phyloP scores from a whole-genome alignment of 2,888 invertebrate species.

The Agrotis ipsilon region DNA sequence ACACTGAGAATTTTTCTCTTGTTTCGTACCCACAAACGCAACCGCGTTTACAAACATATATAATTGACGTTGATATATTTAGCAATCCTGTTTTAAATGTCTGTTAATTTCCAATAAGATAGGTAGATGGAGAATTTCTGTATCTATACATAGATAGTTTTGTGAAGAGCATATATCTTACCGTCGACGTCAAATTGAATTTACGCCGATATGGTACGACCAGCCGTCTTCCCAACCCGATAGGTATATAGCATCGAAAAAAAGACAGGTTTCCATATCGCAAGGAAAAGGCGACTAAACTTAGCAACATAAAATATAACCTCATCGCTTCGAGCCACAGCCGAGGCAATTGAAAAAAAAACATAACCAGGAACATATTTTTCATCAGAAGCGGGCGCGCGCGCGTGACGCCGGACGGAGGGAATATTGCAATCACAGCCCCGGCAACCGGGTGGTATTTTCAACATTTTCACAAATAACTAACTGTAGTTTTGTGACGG shows the following conservation, averaged over 20 bases:
- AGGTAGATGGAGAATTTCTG: background rate
- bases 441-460: conserved; percentile 64
- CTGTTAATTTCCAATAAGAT: background rate
- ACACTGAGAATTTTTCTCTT: no score
- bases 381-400: conserved; percentile 75
- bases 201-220: conserved; percentile 20
- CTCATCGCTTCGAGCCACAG: conserved; percentile 65
- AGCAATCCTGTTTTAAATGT: background rate
- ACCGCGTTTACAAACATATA: no score
- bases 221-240: conserved; percentile 3
- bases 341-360: conserved; percentile 68
- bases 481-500: conserved; percentile 59
- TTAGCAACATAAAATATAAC: conserved; percentile 65
- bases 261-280: background rate
- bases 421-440: conserved; percentile 78
- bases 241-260: conserved; percentile 19
- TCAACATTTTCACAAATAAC: conserved; percentile 68
- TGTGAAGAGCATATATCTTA: conserved; percentile 14
- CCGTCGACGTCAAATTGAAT: conserved; percentile 49
- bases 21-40: no score
- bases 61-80: no score
- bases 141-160: conserved; percentile 17
- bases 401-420: conserved; percentile 70
- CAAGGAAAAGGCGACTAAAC: conserved; percentile 39
- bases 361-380: conserved; percentile 74